Conservation (phyloP, 2,888 invertebrate genomes). For the Phyllotreta cruciferae region DNA sequence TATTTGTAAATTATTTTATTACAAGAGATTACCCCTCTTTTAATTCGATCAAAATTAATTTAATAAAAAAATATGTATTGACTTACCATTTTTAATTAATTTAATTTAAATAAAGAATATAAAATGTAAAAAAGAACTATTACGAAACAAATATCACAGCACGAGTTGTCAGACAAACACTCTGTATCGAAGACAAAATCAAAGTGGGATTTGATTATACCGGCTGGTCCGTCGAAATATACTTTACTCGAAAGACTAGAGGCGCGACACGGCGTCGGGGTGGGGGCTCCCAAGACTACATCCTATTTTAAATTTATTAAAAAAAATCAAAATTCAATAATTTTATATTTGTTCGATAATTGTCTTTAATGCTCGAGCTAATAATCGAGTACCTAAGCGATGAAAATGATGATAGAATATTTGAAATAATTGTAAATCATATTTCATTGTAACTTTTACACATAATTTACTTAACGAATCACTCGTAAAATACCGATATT, state of each 20-base stretch:
- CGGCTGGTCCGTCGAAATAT: slow-evolving; percentile 2
- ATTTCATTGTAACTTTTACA: no score
- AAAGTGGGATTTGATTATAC: slow-evolving; percentile 8
- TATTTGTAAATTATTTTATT: neutral
- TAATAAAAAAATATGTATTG: neutral
- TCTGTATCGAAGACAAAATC: slow-evolving; percentile 16
- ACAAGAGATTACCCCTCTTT: no score
- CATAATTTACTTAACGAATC: no score
- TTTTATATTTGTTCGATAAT: no score
- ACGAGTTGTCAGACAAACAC: slow-evolving; percentile 25
- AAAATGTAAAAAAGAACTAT: slow-evolving; percentile 6
- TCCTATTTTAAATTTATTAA: no score
- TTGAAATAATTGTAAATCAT: no score
- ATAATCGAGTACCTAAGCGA: no score
- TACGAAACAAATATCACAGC: slow-evolving; percentile 30
- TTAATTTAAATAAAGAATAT: slow-evolving; percentile 10
- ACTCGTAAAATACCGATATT: no score
- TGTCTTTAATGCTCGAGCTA: no score
- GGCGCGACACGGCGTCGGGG: neutral
- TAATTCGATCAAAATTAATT: neutral
- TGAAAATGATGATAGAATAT: no score
- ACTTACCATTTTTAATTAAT: slow-evolving; percentile 20
- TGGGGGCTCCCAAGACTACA: no score
- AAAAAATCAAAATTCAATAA: no score
- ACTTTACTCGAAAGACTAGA: neutral